These are phyloP conservation scores for Tiphia femorata DNA, from an alignment of 2,888 invertebrate species.

Conservation along the genomic window DNA sequence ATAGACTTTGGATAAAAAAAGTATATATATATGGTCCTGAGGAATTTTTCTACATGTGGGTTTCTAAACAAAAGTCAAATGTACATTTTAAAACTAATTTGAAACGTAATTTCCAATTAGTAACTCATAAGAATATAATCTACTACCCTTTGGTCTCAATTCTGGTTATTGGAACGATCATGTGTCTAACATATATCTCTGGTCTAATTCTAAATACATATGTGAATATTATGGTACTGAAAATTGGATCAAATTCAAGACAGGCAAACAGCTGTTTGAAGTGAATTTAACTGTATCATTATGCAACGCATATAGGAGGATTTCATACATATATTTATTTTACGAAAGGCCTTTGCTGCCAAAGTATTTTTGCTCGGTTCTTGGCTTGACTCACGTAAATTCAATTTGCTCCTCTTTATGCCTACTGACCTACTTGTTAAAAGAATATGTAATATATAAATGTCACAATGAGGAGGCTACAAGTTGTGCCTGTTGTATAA, in stretches of 20 bases:
- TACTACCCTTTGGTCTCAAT: too few relatives aligned
- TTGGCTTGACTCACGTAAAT: conserved; percentile 53
- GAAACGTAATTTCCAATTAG: conserved; percentile 1
- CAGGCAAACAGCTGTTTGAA: conserved; percentile 37
- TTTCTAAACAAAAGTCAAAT: too few relatives aligned
- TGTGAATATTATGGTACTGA: conserved; percentile 23
- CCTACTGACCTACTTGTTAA: conserved; percentile 40
- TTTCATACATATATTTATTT: conserved; percentile 41
- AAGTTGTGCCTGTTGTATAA: background rate
- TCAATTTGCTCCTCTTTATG: conserved; percentile 45
- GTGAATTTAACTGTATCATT: conserved; percentile 37
- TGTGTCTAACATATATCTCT: too few relatives aligned
- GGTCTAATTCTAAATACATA: background rate
- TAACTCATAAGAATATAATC: background rate
- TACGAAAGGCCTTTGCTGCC: conserved; percentile 45
- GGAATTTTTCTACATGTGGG: too few relatives aligned
- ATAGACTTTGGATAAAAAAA: too few relatives aligned
- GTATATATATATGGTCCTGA: too few relatives aligned
- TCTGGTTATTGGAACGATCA: too few relatives aligned
- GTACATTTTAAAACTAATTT: too few relatives aligned
- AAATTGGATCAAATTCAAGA: conserved; percentile 52
- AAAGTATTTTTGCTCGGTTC: conserved; percentile 55
- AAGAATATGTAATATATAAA: conserved; percentile 3
- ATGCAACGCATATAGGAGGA: conserved; percentile 30
- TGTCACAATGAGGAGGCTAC: background rate